Evolutionary conservation across 2,888 invertebrate species (phyloP).

Genomic region (Psylliodes chrysocephalus): DNA sequence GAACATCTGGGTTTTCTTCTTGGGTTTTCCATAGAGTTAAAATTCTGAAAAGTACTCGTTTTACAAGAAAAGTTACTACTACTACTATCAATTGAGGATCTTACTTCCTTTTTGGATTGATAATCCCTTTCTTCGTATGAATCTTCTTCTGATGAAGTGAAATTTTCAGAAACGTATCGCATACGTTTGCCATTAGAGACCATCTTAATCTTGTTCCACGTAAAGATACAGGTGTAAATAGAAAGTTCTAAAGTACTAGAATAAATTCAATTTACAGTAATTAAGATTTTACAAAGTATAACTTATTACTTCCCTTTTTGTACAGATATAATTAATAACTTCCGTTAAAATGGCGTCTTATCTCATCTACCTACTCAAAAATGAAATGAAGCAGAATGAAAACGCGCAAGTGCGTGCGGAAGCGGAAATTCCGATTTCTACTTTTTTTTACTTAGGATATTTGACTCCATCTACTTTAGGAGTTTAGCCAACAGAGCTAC

Average conservation of each 20-base stretch:
- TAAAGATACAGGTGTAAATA: neutral
- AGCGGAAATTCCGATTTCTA: no score
- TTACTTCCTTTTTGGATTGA: constrained; percentile 31
- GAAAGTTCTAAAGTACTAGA: neutral
- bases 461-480: no score
- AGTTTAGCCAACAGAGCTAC: no score
- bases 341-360: no score
- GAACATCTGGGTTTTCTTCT: constrained; percentile 61
- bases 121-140: constrained; percentile 34
- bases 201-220: constrained; percentile 27
- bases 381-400: no score
- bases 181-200: constrained; percentile 45
- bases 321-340: no score
- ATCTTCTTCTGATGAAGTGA: constrained; percentile 39
- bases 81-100: constrained; percentile 2
- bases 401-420: no score
- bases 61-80: constrained; percentile 11
- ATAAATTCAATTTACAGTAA: neutral
- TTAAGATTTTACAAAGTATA: neutral
- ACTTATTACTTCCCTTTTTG: neutral
- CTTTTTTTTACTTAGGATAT: no score
- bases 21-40: constrained; percentile 23
- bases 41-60: constrained; percentile 32
- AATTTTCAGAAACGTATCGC: constrained; percentile 42
- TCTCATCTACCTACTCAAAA: no score